phyloP scores from a whole-genome alignment of 1,140 invertebrate species.

The Venustaconcha ellipsiformis region DNA sequence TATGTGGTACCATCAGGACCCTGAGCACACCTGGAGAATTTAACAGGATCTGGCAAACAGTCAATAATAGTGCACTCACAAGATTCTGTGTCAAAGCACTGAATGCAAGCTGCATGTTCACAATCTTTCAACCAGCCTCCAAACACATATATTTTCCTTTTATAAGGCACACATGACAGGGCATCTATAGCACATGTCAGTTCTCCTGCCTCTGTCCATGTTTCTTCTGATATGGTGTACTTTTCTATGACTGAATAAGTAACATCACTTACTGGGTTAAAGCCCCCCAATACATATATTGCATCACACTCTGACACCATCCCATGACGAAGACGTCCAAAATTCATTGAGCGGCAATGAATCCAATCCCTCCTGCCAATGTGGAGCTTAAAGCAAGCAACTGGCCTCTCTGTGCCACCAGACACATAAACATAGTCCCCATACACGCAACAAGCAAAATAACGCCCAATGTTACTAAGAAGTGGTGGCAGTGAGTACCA shows the following conservation, averaged over 20 bases:
- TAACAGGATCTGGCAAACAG: constrained; percentile 42
- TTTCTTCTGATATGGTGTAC: constrained; percentile 42
- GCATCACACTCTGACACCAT: constrained; percentile 46
- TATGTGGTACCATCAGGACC: constrained; percentile 18
- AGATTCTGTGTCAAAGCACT: constrained; percentile 47
- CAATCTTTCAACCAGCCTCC: constrained; percentile 50
- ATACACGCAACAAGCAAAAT: constrained; percentile 51
- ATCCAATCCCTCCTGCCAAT: constrained; percentile 39
- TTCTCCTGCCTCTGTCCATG: constrained; percentile 45
- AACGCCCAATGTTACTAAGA: constrained; percentile 48
- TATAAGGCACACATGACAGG: constrained; percentile 43
- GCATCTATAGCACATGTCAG: constrained; percentile 44
- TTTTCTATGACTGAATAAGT: constrained; percentile 36
- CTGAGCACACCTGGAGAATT: constrained; percentile 40
- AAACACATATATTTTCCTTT: constrained; percentile 47
- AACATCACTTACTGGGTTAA: constrained; percentile 42
- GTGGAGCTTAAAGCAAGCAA: constrained; percentile 37
- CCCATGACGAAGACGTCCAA: constrained; percentile 44
- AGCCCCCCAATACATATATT: constrained; percentile 50
- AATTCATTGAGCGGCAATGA: constrained; percentile 43
- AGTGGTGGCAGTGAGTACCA: constrained; percentile 48
- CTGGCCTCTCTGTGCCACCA: constrained; percentile 44
- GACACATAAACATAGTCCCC: constrained; percentile 52
- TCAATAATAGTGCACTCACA: constrained; percentile 40
- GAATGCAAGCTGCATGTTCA: constrained; percentile 42